A percentile compares a stretch with the other conserved stretches of the same genome.
phyloP scores from a whole-genome alignment of 2,888 invertebrate genomes.

The Ariolimax columbianus region DNA sequence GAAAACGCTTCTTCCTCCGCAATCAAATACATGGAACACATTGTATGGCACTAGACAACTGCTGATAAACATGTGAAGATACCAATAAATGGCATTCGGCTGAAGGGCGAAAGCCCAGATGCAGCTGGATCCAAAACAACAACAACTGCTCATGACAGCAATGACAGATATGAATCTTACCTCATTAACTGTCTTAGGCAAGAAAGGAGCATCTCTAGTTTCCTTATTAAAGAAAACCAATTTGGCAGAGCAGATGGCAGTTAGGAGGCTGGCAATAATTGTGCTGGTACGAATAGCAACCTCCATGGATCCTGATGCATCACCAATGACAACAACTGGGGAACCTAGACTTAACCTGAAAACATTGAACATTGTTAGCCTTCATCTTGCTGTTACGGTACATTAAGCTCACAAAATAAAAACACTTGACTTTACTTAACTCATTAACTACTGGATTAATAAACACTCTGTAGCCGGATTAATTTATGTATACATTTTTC shows the following conservation, averaged over 20 bases:
- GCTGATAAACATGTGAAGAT: too few relatives aligned
- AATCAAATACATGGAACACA: too few relatives aligned
- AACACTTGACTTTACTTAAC: not conserved
- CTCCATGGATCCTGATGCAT: slow-evolving; percentile 78
- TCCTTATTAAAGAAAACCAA: slow-evolving; percentile 76
- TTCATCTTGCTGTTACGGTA: not conserved
- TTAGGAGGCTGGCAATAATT: slow-evolving; percentile 77
- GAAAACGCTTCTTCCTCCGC: too few relatives aligned
- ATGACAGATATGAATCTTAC: slow-evolving; percentile 45
- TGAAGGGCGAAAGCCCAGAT: too few relatives aligned
- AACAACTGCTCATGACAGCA: not conserved
- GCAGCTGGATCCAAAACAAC: too few relatives aligned
- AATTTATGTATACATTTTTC: too few relatives aligned
- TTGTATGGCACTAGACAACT: too few relatives aligned
- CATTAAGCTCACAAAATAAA: not conserved
- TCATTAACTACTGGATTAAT: too few relatives aligned
- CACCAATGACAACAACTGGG: slow-evolving; percentile 78
- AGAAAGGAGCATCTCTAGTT: slow-evolving; percentile 67
- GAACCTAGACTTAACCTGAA: slow-evolving; percentile 72
- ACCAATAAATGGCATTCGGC: too few relatives aligned
- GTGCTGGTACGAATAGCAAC: slow-evolving; percentile 78
- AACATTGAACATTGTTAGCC: slow-evolving; percentile 1
- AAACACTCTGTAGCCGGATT: too few relatives aligned
- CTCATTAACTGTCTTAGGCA: slow-evolving; percentile 75
- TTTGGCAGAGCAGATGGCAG: slow-evolving; percentile 75